phyloP scores from a whole-genome alignment of 2,888 invertebrate species.

The Cryptophagus acutangulus region DNA sequence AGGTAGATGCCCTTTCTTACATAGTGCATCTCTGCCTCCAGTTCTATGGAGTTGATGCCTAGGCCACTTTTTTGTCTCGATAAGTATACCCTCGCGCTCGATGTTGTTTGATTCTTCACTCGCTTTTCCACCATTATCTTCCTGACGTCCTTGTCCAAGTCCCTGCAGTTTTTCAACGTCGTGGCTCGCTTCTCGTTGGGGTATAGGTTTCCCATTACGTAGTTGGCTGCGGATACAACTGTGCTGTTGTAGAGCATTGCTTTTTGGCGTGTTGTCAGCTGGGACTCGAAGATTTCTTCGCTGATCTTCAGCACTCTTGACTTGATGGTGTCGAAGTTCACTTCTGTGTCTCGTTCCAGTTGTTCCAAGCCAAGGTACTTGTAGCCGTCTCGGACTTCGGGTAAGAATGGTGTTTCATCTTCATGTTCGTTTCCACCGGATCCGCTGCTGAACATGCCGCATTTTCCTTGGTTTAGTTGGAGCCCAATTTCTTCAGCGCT shows the following conservation, averaged over 20 bases:
- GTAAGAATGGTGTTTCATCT: background rate
- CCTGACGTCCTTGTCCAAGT: conserved; percentile 5
- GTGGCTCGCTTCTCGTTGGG: conserved; percentile 13
- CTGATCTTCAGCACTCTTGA: conserved; percentile 1
- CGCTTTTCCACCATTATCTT: conserved; percentile 10
- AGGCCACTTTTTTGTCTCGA: conserved; percentile 10
- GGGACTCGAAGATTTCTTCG: conserved; percentile 10
- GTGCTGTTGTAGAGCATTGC: conserved; percentile 10
- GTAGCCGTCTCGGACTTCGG: conserved; percentile 6
- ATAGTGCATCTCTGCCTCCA: conserved; percentile 8
- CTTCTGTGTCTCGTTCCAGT: conserved; percentile 12
- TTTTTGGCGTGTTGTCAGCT: conserved; percentile 12
- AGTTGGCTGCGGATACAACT: conserved; percentile 9
- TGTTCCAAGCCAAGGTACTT: conserved; percentile 17
- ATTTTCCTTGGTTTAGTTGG: conserved; percentile 13
- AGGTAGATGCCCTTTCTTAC: conserved; percentile 15
- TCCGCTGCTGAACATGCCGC: conserved; percentile 11
- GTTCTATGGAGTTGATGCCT: conserved; percentile 13
- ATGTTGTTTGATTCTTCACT: conserved; percentile 12
- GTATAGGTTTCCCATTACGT: conserved; percentile 11
- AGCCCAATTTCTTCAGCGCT: conserved; percentile 11
- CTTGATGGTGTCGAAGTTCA: conserved; percentile 7
- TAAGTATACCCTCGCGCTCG: conserved; percentile 14
- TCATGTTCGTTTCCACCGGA: background rate
- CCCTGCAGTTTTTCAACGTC: conserved; percentile 9